phyloP scores from a whole-genome alignment of 2,113 vertebrate species.

The Prochilodus magdalenae region DNA sequence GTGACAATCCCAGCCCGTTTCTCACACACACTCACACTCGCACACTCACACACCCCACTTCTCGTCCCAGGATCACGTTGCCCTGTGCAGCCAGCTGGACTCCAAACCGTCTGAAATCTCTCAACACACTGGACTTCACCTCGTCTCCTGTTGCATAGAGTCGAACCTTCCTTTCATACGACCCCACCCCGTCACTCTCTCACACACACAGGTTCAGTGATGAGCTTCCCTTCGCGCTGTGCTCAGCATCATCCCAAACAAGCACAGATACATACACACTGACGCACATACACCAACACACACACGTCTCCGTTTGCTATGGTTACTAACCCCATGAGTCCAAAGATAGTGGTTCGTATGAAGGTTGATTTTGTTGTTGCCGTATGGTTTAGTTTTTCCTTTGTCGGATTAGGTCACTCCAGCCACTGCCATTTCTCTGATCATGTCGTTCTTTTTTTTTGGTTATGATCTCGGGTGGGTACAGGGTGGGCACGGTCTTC shows the following conservation, averaged over 20 bases:
- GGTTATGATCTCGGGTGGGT: slow-evolving; percentile 34
- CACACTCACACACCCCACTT: slow-evolving; percentile 11
- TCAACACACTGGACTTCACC: slow-evolving; percentile 39
- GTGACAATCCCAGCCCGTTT: slow-evolving; percentile 80
- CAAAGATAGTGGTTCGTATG: slow-evolving; percentile 79
- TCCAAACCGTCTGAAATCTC: neutral
- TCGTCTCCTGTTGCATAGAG: slow-evolving; percentile 49
- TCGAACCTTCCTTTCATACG: slow-evolving; percentile 53
- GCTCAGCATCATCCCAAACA: slow-evolving; percentile 2
- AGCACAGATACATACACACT: neutral
- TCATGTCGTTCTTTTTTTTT: slow-evolving; percentile 69
- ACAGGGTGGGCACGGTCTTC: slow-evolving; percentile 23
- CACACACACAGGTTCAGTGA: slow-evolving; percentile 27
- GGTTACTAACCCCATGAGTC: slow-evolving; percentile 82
- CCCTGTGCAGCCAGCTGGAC: slow-evolving; percentile 20
- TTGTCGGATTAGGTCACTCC: neutral
- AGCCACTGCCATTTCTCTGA: slow-evolving; percentile 12
- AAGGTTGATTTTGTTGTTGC: neutral
- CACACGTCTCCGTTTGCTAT: slow-evolving; percentile 70
- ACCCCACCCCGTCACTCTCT: slow-evolving; percentile 72
- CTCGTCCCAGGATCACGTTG: neutral
- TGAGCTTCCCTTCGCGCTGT: slow-evolving; percentile 7
- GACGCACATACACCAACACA: slow-evolving; percentile 27
- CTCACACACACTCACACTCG: slow-evolving; percentile 73
- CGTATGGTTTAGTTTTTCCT: no score